Evolutionary conservation across 2,797 vertebrate species (phyloP), one percentile per base, ranked within the genome.

Genomic region (Oreochromis mossambicus): DNA sequence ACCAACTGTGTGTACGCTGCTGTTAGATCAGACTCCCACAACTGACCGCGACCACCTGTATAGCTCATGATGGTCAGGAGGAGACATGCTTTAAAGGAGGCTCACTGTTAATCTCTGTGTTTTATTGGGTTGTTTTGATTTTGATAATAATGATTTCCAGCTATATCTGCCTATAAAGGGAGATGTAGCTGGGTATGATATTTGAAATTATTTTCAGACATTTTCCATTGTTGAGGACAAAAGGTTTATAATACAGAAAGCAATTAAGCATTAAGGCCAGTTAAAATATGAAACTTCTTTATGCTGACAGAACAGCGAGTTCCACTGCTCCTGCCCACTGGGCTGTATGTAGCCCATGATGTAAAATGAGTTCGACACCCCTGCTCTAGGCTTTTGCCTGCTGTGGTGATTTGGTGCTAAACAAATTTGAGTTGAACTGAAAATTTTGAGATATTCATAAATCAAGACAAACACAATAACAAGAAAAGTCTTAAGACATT

Each of bases 11-110:
- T 36, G 36, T 2, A n/a, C 32, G 8, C 58, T 63, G 32, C 58
- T 63, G 9, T 63, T 36, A n/a, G 58, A 63, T 36, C 29, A 63
- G 58, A 63, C 10, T 63, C 58, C 6, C 58, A 36, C 56, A 61
- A 19, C 29, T 0, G 3, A 10, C 56, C 0, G 8, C 5, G 1
- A 11, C 56, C 11, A 1, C 13, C 3, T 63, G 0, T 38, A 38
- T 0, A 38, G 10, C 6, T 21, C 7, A 2, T n/a, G 19, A 38
- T 36, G 61, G 4, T 36, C 61, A 66, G 7, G 10, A 5, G 7
- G 5, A 66, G 61, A 36, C 58, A 3, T 7, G 32, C 2, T 63
- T 63, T n/a, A 12, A 63, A 63, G 10, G 17, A 63, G 6, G 32
- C 10, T 36, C 32, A 63, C 17, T 4, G 1, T 36, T 17, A 63